Conservation (phyloP, 2,888 invertebrate species). For the Stenichneumon culpator region DNA sequence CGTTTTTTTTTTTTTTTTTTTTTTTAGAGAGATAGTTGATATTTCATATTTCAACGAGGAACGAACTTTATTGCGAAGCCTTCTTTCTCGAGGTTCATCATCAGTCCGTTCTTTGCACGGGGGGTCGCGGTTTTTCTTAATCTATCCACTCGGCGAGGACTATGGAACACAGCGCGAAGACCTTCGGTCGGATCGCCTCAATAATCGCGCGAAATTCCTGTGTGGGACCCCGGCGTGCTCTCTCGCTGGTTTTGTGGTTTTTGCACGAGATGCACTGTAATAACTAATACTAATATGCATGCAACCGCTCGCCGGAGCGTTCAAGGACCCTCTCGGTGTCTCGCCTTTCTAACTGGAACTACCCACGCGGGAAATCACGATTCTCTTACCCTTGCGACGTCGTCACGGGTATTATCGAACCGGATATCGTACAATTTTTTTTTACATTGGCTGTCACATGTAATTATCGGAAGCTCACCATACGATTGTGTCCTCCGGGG, state of each 20-base stretch:
- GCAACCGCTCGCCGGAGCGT: slow-evolving; percentile 73
- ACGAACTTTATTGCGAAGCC: slow-evolving; percentile 38
- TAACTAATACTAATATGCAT: slow-evolving; percentile 53
- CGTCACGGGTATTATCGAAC: slow-evolving; percentile 29
- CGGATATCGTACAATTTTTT: slow-evolving; percentile 33
- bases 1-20: slow-evolving; percentile 21
- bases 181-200: slow-evolving; percentile 77
- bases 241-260: slow-evolving; percentile 78
- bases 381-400: slow-evolving; percentile 25
- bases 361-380: slow-evolving; percentile 63
- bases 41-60: slow-evolving; percentile 40
- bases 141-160: slow-evolving; percentile 72
- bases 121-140: slow-evolving; percentile 79
- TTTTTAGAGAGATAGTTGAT: slow-evolving; percentile 4
- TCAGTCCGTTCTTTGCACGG: slow-evolving; percentile 43
- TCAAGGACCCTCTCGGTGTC: slow-evolving; percentile 77
- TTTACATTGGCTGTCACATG: not conserved
- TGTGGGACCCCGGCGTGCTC: slow-evolving; percentile 64
- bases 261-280: slow-evolving; percentile 65
- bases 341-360: slow-evolving; percentile 69
- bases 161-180: slow-evolving; percentile 70
- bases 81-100: slow-evolving; percentile 36
- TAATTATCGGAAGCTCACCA: slow-evolving; percentile 23
- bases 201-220: slow-evolving; percentile 79
- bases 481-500: slow-evolving; percentile 13